These are phyloP conservation scores for Lontra canadensis DNA, from an alignment of 2,113 vertebrate species.

Conservation along the genomic window DNA sequence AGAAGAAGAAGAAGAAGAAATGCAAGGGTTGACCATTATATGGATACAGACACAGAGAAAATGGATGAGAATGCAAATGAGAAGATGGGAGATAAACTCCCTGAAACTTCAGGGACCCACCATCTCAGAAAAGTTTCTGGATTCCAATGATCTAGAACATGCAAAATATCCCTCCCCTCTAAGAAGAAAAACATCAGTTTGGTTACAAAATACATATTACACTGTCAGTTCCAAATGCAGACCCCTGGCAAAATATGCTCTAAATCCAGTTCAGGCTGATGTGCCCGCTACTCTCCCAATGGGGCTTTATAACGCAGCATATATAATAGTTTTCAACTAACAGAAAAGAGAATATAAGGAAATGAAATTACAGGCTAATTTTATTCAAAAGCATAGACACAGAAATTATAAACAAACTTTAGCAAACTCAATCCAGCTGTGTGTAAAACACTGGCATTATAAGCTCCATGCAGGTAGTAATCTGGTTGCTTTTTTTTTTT, in stretches of 20 bases:
- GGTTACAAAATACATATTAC: not conserved
- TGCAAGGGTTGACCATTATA: not conserved
- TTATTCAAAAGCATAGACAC: not conserved
- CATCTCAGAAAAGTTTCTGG: not conserved
- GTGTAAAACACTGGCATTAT: not conserved
- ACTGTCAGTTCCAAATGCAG: not conserved
- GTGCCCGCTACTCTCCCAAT: not conserved
- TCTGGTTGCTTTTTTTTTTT: not conserved
- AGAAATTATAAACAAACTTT: slow-evolving; percentile 20
- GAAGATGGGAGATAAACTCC: not conserved
- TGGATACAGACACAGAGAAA: not conserved
- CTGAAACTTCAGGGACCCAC: not conserved
- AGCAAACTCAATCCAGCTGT: not conserved
- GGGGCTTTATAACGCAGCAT: not conserved
- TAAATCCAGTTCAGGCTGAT: not conserved
- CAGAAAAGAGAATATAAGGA: not conserved
- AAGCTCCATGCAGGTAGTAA: not conserved
- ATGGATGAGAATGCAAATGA: not conserved
- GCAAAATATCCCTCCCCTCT: not conserved
- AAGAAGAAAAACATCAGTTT: not conserved
- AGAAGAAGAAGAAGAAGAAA: not conserved
- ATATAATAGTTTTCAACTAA: not conserved
- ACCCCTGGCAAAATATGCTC: not conserved
- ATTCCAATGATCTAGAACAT: not conserved
- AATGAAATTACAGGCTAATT: not conserved